A percentile compares a stretch with the other conserved stretches of the same genome.
phyloP scores from a whole-genome alignment of 2,113 vertebrate species.

The Datnioides undecimradiatus region DNA sequence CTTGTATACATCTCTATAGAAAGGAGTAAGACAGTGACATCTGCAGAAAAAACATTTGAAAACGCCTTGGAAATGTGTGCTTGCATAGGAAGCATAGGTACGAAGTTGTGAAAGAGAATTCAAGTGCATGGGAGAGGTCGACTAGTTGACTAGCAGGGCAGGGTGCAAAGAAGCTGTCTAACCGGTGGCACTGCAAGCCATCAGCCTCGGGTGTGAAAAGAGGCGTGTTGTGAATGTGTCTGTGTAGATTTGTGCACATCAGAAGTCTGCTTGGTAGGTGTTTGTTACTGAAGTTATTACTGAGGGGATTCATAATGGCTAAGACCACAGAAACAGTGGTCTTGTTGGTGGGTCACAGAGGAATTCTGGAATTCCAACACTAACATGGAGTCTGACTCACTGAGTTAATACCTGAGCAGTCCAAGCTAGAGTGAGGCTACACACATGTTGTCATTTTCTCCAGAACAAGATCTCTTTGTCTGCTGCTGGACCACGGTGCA shows the following conservation, averaged over 20 bases:
- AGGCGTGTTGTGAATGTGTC: conserved; percentile 40
- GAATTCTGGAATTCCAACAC: conserved; percentile 21
- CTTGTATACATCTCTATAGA: not conserved
- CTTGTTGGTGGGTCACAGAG: conserved; percentile 13
- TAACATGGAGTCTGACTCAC: conserved; percentile 28
- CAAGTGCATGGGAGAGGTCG: conserved; percentile 65
- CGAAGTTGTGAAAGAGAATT: conserved; percentile 19
- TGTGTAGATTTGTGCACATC: conserved; percentile 33
- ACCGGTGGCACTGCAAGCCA: conserved; percentile 83
- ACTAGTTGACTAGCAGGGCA: conserved; percentile 46
- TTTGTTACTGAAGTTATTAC: conserved; percentile 23
- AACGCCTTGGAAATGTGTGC: not conserved
- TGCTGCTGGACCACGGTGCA: conserved; percentile 40
- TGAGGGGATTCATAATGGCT: not conserved
- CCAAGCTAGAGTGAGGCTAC: conserved; percentile 2
- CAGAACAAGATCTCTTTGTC: conserved; percentile 72
- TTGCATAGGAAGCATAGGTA: not conserved
- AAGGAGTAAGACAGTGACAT: not conserved
- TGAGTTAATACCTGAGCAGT: conserved; percentile 41
- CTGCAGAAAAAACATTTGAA: not conserved
- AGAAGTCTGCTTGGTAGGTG: conserved; percentile 8
- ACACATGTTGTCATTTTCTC: conserved; percentile 10
- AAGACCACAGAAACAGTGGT: not conserved
- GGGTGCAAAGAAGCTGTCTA: conserved; percentile 75
- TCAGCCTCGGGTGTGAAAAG: conserved; percentile 71